Conservation (phyloP, 2,888 invertebrate genomes). For the Caenorhabditis sp. region DNA sequence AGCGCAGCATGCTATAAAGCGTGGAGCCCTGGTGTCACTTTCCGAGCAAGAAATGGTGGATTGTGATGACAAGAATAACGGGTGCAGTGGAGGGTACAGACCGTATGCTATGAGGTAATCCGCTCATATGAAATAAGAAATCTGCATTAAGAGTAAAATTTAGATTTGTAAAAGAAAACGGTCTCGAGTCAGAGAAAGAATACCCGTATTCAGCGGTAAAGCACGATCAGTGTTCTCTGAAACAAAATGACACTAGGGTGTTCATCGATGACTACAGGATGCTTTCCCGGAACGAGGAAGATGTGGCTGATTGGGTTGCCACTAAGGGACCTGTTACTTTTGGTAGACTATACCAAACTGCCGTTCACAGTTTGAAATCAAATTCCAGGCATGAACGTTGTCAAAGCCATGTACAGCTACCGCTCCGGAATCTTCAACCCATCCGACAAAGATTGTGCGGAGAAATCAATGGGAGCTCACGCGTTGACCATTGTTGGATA, state of each 20-base stretch:
- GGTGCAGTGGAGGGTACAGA: conserved; percentile 75
- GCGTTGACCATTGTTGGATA: conserved; percentile 78
- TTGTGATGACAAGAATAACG: conserved; percentile 73
- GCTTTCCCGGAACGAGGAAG: conserved; percentile 68
- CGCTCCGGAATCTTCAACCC: conserved; percentile 76
- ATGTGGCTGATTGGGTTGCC: conserved; percentile 77
- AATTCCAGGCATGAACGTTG: conserved; percentile 80
- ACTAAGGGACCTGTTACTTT: conserved; percentile 76
- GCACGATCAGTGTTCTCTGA: conserved; percentile 56
- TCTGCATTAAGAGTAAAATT: too few species aligned
- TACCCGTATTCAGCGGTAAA: conserved; percentile 69
- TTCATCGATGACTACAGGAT: conserved; percentile 67
- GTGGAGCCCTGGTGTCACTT: conserved; percentile 62
- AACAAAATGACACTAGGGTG: conserved; percentile 56
- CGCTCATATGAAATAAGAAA: too few species aligned
- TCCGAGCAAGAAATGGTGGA: conserved; percentile 80
- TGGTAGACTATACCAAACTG: conserved; percentile 52
- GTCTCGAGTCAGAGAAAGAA: conserved; percentile 67
- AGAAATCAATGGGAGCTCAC: conserved; percentile 73
- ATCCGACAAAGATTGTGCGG: conserved; percentile 63
- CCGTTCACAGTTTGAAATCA: conserved; percentile 17
- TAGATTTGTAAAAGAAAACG: conserved; percentile 71
- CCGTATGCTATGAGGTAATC: conserved; percentile 74
- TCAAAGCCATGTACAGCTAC: conserved; percentile 75
- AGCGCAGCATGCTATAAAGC: conserved; percentile 69